Evolutionary conservation across 2,113 vertebrate species (phyloP), one percentile per base, ranked within the genome.

Genomic region (Theristicus caerulescens): DNA sequence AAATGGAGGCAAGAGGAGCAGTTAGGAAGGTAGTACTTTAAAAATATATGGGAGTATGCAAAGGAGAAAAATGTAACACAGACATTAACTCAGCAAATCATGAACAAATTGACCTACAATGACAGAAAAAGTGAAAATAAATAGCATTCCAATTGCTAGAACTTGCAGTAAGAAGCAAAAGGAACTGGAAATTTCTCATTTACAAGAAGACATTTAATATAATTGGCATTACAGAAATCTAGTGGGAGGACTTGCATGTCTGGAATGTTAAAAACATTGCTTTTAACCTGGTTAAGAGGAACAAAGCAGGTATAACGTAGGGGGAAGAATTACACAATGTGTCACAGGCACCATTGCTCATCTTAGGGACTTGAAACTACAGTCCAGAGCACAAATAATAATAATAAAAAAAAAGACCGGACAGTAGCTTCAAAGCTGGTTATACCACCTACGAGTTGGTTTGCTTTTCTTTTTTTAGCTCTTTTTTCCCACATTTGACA

Each of bases 171-270:
- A 69, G 81, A 86, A 66, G 57, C 26, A 88, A 65, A 91, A 91
- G 49, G 26, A 79, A 76, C 18, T 85, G 17, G 32, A 94, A 90
- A 85, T 83, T 51, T 70, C 74, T 91, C 73, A 70, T 95, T 96
- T 94, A 85, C 49, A 78, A 69, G 36, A 91, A 44, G 54, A 51
- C 29, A 81, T 58, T 88, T 92, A 82, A 87, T 80, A 31, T 80
- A 93, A 93, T 65, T 92, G 74, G 34, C 66, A 85, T 85, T 82
- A 80, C 58, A 91, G 82, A 86, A 83, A 88, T 46, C 49, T 80
- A 73, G 82, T 94, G 74, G 84, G 74, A 94, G 70, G 79, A 88
- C 61, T 4, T 91, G 18, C 44, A 61, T 65, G 62, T 81, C 73
- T 94, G 66, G 32, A 69, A 88, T 61, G 44, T 85, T 94, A 82